Evolutionary conservation across 2,888 invertebrate species (phyloP).

Genomic region (Fissipunctia ypsillon): DNA sequence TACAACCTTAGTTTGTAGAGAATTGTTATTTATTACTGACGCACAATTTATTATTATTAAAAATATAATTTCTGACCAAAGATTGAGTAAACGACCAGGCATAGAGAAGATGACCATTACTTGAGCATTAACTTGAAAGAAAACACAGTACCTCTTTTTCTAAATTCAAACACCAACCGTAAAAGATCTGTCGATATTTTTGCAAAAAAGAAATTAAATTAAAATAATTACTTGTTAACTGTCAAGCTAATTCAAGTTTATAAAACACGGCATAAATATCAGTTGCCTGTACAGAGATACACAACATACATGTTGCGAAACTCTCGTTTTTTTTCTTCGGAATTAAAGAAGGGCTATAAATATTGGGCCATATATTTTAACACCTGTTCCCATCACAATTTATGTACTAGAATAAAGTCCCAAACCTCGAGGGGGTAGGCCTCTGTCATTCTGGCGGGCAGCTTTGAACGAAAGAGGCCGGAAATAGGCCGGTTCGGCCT

Average conservation of each 20-base stretch:
- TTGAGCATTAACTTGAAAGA: constrained; percentile 8
- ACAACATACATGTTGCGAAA: neutral
- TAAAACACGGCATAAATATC: neutral
- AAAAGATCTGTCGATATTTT: neutral
- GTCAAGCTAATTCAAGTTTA: constrained; percentile 22
- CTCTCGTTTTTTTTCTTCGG: neutral
- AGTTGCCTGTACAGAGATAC: neutral
- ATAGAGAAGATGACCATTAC: neutral
- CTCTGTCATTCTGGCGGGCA: constrained; percentile 80
- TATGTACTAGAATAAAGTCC: constrained; percentile 69
- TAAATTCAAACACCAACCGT: neutral
- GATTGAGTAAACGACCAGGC: constrained; percentile 1
- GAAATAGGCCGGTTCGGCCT: constrained; percentile 98
- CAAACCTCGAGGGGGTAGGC: constrained; percentile 69
- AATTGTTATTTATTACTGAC: constrained; percentile 5
- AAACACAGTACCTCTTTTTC: neutral
- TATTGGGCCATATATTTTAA: constrained; percentile 53
- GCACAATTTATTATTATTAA: neutral
- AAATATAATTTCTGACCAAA: constrained; percentile 9
- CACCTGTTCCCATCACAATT: constrained; percentile 62
- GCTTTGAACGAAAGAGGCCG: constrained; percentile 97
- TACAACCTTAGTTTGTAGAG: constrained; percentile 1
- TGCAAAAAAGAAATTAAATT: neutral
- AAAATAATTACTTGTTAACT: neutral
- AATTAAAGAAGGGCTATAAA: constrained; percentile 29